Conservation (phyloP, 2,797 vertebrate genomes). For the Anableps anableps region DNA sequence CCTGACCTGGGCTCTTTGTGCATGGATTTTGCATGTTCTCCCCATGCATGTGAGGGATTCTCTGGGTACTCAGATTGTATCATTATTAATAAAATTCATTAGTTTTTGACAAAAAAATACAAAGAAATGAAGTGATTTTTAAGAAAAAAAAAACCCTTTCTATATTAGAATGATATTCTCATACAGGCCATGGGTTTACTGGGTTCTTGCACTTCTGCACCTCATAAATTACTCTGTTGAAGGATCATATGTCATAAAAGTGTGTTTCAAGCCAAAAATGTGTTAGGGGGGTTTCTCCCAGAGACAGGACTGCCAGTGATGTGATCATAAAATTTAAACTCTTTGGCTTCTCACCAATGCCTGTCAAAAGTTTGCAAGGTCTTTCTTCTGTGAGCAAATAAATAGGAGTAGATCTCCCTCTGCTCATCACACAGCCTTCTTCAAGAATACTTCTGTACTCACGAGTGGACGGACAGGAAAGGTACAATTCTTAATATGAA, state of each 20-base stretch:
- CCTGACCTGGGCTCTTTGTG: neutral
- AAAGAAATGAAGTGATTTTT: neutral
- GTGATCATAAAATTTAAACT: constrained; percentile 38
- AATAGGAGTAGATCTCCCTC: constrained; percentile 62
- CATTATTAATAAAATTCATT: neutral
- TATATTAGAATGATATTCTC: neutral
- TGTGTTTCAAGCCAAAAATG: constrained; percentile 53
- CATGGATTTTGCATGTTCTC: neutral
- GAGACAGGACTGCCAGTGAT: constrained; percentile 49
- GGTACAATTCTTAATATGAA: constrained; percentile 45
- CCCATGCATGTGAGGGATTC: neutral
- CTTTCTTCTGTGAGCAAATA: constrained; percentile 67
- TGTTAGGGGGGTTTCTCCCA: constrained; percentile 37
- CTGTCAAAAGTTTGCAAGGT: constrained; percentile 50
- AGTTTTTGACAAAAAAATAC: neutral
- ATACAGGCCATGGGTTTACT: neutral
- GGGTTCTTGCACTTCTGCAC: constrained; percentile 16
- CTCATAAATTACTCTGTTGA: constrained; percentile 33
- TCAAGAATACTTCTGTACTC: constrained; percentile 30
- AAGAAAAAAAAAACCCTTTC: neutral
- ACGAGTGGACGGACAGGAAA: constrained; percentile 35
- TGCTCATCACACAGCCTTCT: constrained; percentile 45
- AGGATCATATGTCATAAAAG: constrained; percentile 47
- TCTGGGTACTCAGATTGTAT: neutral
- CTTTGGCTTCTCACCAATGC: constrained; percentile 62